Percentiles rank a stretch among this genome's conserved stretches.
Conservation (phyloP, 2,888 invertebrate genomes). For the Leptarthrus brevirostris region DNA sequence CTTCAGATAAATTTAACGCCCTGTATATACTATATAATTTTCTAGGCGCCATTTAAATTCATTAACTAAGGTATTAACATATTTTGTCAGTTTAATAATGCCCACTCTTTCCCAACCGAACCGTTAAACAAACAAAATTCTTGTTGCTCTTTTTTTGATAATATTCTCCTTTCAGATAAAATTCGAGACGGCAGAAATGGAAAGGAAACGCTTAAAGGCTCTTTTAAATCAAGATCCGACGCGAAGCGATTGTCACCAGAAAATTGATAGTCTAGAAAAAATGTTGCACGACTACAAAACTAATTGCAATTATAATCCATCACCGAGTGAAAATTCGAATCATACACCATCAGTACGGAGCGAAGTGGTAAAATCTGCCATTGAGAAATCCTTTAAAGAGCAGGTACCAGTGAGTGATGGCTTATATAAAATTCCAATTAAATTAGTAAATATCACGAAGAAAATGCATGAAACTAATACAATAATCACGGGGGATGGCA, state of each 20-base stretch:
- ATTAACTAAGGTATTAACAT: too few species aligned
- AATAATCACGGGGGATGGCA: conserved; percentile 16
- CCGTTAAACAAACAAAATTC: too few species aligned
- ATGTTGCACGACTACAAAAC: conserved; percentile 55
- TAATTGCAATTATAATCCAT: conserved; percentile 56
- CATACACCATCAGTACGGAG: conserved; percentile 10
- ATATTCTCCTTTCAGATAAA: conserved; percentile 23
- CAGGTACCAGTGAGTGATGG: conserved; percentile 67
- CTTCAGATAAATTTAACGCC: too few species aligned
- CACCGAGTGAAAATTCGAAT: conserved; percentile 21
- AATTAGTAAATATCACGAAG: conserved; percentile 60
- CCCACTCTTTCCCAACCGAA: too few species aligned
- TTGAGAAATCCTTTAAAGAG: conserved; percentile 63
- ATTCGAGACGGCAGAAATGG: conserved; percentile 52
- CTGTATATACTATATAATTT: too few species aligned
- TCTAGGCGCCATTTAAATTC: too few species aligned
- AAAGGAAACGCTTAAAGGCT: conserved; percentile 62
- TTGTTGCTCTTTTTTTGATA: too few species aligned
- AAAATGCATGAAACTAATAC: conserved; percentile 49
- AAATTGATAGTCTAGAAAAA: conserved; percentile 49
- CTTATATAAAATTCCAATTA: conserved; percentile 65
- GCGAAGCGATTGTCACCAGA: conserved; percentile 9
- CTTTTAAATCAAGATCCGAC: conserved; percentile 56
- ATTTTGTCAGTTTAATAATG: too few species aligned
- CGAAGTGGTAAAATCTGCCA: conserved; percentile 44